Percentiles rank a stretch among this genome's conserved stretches.
These are phyloP conservation scores for Menidia beryllina DNA, from an alignment of 2,113 vertebrate genomes.

Conservation along the genomic window DNA sequence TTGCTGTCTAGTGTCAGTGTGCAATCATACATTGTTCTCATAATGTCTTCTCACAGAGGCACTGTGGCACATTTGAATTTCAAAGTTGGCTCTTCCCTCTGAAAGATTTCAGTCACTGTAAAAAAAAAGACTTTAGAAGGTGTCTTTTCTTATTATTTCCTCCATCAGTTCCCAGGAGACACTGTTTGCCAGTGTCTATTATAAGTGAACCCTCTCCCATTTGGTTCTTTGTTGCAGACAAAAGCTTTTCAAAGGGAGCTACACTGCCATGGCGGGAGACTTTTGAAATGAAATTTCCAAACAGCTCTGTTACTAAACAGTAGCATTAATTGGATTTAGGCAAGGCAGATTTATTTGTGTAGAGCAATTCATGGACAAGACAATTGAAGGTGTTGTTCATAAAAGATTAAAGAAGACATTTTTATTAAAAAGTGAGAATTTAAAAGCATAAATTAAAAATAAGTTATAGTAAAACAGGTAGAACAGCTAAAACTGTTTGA, in stretches of 20 bases:
- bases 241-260: conserved; percentile 24
- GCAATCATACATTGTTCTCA: conserved; percentile 43
- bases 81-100: conserved; percentile 58
- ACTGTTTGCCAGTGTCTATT: conserved; percentile 59
- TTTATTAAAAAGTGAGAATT: too few relatives aligned
- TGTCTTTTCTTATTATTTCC: conserved; percentile 34
- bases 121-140: conserved; percentile 23
- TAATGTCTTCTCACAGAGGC: conserved; percentile 36
- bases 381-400: too few relatives aligned
- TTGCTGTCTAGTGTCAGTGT: conserved; percentile 33
- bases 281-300: too few relatives aligned
- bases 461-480: too few relatives aligned
- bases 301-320: too few relatives aligned
- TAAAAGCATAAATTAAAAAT: too few relatives aligned
- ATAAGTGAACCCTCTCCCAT: conserved; percentile 34
- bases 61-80: conserved; percentile 62
- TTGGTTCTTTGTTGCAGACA: conserved; percentile 19
- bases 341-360: too few relatives aligned
- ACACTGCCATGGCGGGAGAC: too few relatives aligned
- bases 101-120: conserved; percentile 65
- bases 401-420: too few relatives aligned
- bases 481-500: too few relatives aligned
- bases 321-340: too few relatives aligned
- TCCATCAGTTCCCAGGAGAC: conserved; percentile 38
- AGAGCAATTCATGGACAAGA: too few relatives aligned